These are phyloP conservation scores for Bucorvus abyssinicus DNA, from an alignment of 2,797 vertebrate genomes.

Conservation along the genomic window DNA sequence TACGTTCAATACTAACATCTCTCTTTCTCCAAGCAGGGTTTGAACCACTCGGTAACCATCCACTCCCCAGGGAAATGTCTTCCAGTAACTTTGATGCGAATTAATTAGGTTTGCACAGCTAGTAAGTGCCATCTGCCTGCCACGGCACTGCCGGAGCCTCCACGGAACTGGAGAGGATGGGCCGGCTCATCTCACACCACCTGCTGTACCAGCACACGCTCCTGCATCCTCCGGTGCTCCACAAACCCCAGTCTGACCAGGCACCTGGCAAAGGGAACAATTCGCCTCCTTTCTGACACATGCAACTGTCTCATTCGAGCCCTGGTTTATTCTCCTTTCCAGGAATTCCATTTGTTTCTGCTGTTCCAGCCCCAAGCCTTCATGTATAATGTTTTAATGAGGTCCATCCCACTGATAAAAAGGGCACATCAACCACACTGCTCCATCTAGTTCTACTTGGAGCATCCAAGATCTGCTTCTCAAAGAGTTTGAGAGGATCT, in stretches of 20 bases:
- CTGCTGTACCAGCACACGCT: background rate
- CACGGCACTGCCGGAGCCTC: background rate
- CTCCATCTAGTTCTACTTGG: conserved; percentile 3
- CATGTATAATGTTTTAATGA: background rate
- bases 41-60: conserved; percentile 38
- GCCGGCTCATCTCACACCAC: background rate
- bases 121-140: conserved; percentile 62
- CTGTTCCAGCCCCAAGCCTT: background rate
- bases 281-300: background rate
- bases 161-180: background rate
- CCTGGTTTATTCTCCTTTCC: background rate
- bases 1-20: conserved; percentile 16
- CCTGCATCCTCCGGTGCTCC: background rate
- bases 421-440: background rate
- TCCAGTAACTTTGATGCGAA: conserved; percentile 62
- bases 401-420: background rate
- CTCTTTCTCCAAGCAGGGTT: background rate
- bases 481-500: conserved; percentile 12
- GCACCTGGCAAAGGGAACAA: background rate
- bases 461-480: background rate
- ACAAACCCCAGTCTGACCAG: background rate
- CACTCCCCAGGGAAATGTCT: conserved; percentile 51
- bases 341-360: background rate
- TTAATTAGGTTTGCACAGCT: conserved; percentile 74
- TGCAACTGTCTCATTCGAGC: background rate